phyloP scores from a whole-genome alignment of 1,140 invertebrate species.

The Bombyx mori region DNA sequence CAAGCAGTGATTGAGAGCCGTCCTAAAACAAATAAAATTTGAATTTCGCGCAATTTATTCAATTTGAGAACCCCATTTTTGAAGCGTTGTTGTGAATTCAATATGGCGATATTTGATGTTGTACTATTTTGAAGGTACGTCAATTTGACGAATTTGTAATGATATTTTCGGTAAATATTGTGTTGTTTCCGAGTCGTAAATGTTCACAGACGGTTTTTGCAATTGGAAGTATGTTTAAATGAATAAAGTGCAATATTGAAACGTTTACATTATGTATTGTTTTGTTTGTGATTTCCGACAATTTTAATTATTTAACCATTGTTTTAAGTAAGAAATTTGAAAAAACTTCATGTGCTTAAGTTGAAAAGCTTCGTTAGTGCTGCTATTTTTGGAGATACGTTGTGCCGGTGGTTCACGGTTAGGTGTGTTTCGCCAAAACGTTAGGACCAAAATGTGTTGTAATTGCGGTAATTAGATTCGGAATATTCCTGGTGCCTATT shows the following conservation, averaged over 20 bases:
- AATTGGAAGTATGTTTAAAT: slow-evolving; percentile 20
- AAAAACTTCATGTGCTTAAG: slow-evolving; percentile 10
- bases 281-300: slow-evolving; percentile 69
- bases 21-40: slow-evolving; percentile 19
- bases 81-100: slow-evolving; percentile 72
- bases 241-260: slow-evolving; percentile 45
- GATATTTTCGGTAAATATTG: slow-evolving; percentile 62
- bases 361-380: slow-evolving; percentile 10
- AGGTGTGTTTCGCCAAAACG: slow-evolving; percentile 17
- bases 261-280: slow-evolving; percentile 64
- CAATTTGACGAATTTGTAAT: slow-evolving; percentile 69
- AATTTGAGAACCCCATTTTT: slow-evolving; percentile 66
- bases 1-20: not conserved
- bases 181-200: slow-evolving; percentile 38
- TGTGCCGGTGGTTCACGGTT: slow-evolving; percentile 5
- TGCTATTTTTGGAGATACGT: slow-evolving; percentile 4
- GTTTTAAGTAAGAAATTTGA: slow-evolving; percentile 21
- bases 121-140: slow-evolving; percentile 71
- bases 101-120: slow-evolving; percentile 72
- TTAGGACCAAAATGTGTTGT: slow-evolving; percentile 35
- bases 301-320: slow-evolving; percentile 52
- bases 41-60: slow-evolving; percentile 47
- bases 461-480: slow-evolving; percentile 61
- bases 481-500: slow-evolving; percentile 36
- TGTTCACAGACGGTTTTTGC: slow-evolving; percentile 25